Conservation (phyloP, 2,113 vertebrate genomes). For the Peromyscus maniculatus region DNA sequence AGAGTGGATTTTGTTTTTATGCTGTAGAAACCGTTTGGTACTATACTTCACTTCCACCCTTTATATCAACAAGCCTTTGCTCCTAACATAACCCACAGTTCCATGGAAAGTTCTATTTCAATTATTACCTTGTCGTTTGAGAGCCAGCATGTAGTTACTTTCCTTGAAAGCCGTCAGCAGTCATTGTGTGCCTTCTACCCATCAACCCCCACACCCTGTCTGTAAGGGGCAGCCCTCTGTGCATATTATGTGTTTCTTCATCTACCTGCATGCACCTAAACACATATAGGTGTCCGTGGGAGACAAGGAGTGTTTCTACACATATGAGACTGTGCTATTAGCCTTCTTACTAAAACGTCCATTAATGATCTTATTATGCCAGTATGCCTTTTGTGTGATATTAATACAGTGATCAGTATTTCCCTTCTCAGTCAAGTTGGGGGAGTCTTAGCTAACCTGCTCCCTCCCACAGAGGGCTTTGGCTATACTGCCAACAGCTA, state of each 20-base stretch:
- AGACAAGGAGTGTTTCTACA: conserved; percentile 19
- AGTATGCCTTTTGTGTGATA: not conserved
- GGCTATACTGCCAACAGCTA: not conserved
- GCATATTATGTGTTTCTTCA: conserved; percentile 54
- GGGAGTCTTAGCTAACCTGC: conserved; percentile 49
- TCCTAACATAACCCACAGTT: conserved; percentile 42
- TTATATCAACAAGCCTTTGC: conserved; percentile 48
- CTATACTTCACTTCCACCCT: conserved; percentile 42
- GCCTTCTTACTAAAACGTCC: conserved; percentile 54
- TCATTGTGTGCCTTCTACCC: conserved; percentile 63
- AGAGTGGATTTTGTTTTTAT: conserved; percentile 65
- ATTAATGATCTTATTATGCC: conserved; percentile 40
- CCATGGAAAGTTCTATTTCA: conserved; percentile 9
- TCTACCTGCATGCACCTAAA: conserved; percentile 16
- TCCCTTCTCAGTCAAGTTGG: not conserved
- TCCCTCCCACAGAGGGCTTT: not conserved
- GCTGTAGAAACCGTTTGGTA: not conserved
- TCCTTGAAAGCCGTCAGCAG: conserved; percentile 70
- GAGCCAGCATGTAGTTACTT: conserved; percentile 62
- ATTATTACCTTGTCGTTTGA: conserved; percentile 42
- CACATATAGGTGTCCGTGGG: conserved; percentile 48
- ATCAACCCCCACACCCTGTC: not conserved
- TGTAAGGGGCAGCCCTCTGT: conserved; percentile 65
- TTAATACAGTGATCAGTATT: conserved; percentile 39
- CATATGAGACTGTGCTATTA: not conserved